Evolutionary conservation across 2,888 invertebrate species (phyloP), one percentile per base, ranked within the genome.

Genomic region (Cancer borealis): DNA sequence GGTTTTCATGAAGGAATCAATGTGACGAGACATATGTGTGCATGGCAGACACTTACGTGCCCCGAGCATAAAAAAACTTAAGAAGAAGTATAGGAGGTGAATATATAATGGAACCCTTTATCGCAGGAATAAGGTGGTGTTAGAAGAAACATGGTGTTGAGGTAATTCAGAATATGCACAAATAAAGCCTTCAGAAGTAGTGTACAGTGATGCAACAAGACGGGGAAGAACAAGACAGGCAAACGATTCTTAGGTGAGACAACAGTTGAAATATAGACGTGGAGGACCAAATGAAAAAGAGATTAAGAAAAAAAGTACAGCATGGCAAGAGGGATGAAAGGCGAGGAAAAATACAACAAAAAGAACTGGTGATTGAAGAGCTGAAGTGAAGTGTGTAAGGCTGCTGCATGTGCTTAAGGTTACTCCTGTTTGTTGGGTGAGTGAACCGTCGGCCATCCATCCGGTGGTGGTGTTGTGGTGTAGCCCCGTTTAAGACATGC

Each of bases 341-440:
- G 3, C 54, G 17, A 54, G 54, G 3, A 4, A 10, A 26, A 66
- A 66, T n/a, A n/a, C 3, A 21, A 66, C 1, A 66, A 66, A 66
- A 66, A 66, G 3, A 66, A 66, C n/a, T 1, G 3, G 14, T 1
- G 66, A 66, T 1, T 66, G 66, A 66, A 66, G 66, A 21, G 66
- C 5, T 66, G 21, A 21, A 66, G 66, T 66, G 66, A 66, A n/a
- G 66, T 66, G n/a, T 66, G 66, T 66, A 17, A 66, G 14, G n/a
- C 66, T 17, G n/a, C 66, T n/a, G n/a, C 39, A 39, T 39, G 39
- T 39, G 39, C 66, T 66, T 66, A 66, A 66, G 66, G n/a, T 66
- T 66, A n/a, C n/a, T 21, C 66, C 66, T 66, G 66, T 66, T 66
- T 66, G 66, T 66, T 66, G n/a, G 66, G 66, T 66, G 66, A 66